Percentiles rank a stretch among this genome's conserved stretches.
These are phyloP conservation scores for Hyalella azteca DNA, from an alignment of 2,888 invertebrate species.

Conservation along the genomic window DNA sequence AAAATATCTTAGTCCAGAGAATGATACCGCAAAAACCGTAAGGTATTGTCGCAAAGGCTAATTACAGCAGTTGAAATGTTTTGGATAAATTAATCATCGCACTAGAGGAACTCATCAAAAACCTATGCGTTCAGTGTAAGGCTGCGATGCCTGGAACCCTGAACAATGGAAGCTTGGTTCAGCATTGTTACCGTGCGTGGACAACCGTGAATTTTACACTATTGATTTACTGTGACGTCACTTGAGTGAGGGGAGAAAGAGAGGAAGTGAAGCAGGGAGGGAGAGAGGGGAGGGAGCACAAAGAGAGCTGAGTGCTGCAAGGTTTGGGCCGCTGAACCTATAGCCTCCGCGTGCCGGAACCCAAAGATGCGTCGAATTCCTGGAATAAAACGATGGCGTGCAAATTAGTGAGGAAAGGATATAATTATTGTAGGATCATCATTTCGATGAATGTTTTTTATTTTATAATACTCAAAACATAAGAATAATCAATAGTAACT, in stretches of 20 bases:
- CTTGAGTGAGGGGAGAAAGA: slow-evolving; percentile 12
- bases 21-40: not conserved
- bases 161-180: not conserved
- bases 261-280: slow-evolving; percentile 7
- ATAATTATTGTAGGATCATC: too few species aligned
- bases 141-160: not conserved
- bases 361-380: too few species aligned
- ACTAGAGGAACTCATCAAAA: not conserved
- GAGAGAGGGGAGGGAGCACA: slow-evolving; percentile 31
- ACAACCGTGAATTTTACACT: slow-evolving; percentile 23
- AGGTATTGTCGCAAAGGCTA: not conserved
- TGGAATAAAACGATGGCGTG: too few species aligned
- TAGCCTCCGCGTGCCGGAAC: too few species aligned
- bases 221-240: slow-evolving; percentile 37
- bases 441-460: too few species aligned
- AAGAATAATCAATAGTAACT: too few species aligned
- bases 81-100: not conserved
- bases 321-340: too few species aligned
- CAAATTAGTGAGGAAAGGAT: too few species aligned
- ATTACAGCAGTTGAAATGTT: not conserved
- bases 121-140: not conserved
- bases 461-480: too few species aligned
- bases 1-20: not conserved
- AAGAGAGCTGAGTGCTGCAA: slow-evolving; percentile 3
- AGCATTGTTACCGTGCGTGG: slow-evolving; percentile 4